phyloP scores from a whole-genome alignment of 2,888 invertebrate species.

The Ormyrus labotus region DNA sequence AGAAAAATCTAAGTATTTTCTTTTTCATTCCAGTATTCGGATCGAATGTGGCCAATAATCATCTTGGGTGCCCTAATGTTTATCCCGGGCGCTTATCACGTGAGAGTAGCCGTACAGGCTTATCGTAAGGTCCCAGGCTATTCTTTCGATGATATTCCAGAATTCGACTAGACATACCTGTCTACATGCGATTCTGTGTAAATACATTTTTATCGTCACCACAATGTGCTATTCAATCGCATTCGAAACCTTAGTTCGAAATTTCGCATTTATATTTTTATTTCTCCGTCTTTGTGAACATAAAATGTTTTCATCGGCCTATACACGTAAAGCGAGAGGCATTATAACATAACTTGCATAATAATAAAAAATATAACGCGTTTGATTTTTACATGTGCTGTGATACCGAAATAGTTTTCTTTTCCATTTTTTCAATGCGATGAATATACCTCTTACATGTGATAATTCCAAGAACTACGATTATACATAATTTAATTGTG shows the following conservation, averaged over 20 bases:
- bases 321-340: slow-evolving; percentile 17
- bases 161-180: slow-evolving; percentile 81
- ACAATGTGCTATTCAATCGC: slow-evolving; percentile 45
- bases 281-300: background rate
- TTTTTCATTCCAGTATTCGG: slow-evolving; percentile 80
- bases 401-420: slow-evolving; percentile 36
- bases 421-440: slow-evolving; percentile 36
- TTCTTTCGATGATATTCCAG: slow-evolving; percentile 92
- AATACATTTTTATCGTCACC: slow-evolving; percentile 37
- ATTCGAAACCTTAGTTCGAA: slow-evolving; percentile 23
- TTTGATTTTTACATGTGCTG: slow-evolving; percentile 23
- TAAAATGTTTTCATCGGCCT: slow-evolving; percentile 23
- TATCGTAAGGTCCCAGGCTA: slow-evolving; percentile 89
- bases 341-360: background rate
- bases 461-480: slow-evolving; percentile 38
- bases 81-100: slow-evolving; percentile 93
- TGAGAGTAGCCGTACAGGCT: slow-evolving; percentile 91
- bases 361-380: slow-evolving; percentile 10
- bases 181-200: slow-evolving; percentile 27
- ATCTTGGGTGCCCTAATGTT: slow-evolving; percentile 93
- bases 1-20: too few relatives aligned
- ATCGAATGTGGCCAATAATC: slow-evolving; percentile 92
- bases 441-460: slow-evolving; percentile 38
- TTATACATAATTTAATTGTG: slow-evolving; percentile 23
- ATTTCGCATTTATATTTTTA: slow-evolving; percentile 29